These are phyloP conservation scores for Hybognathus amarus DNA, from an alignment of 2,797 vertebrate species.

Conservation along the genomic window DNA sequence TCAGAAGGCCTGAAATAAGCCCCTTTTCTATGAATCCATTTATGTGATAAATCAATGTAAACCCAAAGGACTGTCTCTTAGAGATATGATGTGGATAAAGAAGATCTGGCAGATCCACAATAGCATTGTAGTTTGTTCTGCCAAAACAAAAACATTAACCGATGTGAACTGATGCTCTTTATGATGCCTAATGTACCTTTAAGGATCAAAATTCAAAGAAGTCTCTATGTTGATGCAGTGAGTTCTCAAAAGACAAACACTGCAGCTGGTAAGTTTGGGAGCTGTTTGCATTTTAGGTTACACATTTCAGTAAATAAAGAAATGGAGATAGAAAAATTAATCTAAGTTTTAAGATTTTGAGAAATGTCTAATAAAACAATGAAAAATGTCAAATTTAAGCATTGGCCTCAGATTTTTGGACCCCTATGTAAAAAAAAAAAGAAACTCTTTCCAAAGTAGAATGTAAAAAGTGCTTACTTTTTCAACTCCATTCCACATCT, in stretches of 20 bases:
- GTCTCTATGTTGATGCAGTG: background rate
- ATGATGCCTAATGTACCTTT: conserved; percentile 43
- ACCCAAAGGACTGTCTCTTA: conserved; percentile 27
- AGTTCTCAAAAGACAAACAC: conserved; percentile 21
- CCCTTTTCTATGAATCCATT: background rate
- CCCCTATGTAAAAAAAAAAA: background rate
- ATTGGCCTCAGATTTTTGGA: background rate
- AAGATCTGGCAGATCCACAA: conserved; percentile 27
- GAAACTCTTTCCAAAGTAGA: background rate
- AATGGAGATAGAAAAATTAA: background rate
- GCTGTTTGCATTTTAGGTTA: conserved; percentile 10
- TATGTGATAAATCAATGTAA: conserved; percentile 34
- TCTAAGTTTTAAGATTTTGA: background rate
- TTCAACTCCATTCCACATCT: conserved; percentile 24
- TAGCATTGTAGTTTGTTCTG: conserved; percentile 8
- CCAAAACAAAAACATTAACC: conserved; percentile 41
- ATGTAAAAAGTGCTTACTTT: conserved; percentile 42
- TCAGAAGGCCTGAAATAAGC: background rate
- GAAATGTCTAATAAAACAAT: background rate
- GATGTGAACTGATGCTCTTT: conserved; percentile 24
- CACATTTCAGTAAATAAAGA: conserved; percentile 30
- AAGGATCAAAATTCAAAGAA: conserved; percentile 65
- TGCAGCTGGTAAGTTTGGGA: conserved; percentile 26
- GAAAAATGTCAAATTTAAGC: background rate
- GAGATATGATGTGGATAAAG: conserved; percentile 27